Base-by-base conservation (phyloP, 2,113 vertebrate genomes). In the Cryptotis parvus region DNA sequence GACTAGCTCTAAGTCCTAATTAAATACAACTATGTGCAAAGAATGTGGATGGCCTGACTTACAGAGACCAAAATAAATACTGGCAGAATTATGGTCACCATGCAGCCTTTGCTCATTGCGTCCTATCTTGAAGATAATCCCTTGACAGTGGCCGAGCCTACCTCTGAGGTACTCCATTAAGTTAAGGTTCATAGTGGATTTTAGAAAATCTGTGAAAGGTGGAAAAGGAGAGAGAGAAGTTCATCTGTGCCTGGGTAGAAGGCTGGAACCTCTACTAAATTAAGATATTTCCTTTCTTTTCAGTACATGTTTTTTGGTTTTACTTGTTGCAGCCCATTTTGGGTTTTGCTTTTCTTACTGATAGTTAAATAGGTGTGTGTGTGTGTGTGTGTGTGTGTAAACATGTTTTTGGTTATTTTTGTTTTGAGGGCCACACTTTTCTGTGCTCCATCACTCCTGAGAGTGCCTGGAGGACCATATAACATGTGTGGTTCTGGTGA, bases 11-110 rank as follows among this genome's bases (percentile, higher is more conserved):
- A 91, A 96, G 78, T 97, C 97, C 97, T 97, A 97, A 97, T 98
- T 97, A 97, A 96, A 96, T 97, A 96, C 96, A 96, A 97, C 97
- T 97, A 96, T 97, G 97, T 96, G 96, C 95, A 97, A 97, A 96
- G 96, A 97, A 97, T 97, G 94, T 72, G 94, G 96, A 96, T 92
- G 80, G 95, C 80, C 72, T 70, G 63, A 94, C 80, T 96, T 94
- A 87, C 92, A 97, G 85, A 93, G 45, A 91, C 87, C 63, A 95
- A 94, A 65, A 96, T 94, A 95, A 97, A 96, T 88, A 93, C 89
- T 92, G 92, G 66, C 89, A 94, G 96, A 94, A 90, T 87, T 95
- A 93, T 94, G 88, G 29, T 70, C 95, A 91, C 73, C n/a, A 41
- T 80, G 61, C 7, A 78, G 82, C 80, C 89, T 69, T 11, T 18